Evolutionary conservation across 1,140 invertebrate genomes (phyloP).

Genomic region (Cotesia chilonis): DNA sequence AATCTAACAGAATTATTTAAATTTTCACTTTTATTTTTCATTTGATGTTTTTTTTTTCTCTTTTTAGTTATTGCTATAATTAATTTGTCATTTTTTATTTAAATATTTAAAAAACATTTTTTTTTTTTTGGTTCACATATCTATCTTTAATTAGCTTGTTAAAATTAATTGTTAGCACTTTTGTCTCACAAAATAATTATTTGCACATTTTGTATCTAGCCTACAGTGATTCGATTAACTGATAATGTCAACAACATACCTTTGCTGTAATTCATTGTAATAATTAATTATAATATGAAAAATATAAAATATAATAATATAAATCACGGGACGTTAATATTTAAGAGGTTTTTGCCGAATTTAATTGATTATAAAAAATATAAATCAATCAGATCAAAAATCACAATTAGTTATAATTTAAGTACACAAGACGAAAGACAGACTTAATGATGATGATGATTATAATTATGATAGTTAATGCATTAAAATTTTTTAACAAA

Average conservation of each 20-base stretch:
- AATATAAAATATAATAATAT: too few species aligned
- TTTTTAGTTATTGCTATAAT: background rate
- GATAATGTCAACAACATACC: background rate
- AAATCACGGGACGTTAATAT: too few species aligned
- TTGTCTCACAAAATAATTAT: slow-evolving; percentile 33
- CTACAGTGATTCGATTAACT: background rate
- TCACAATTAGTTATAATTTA: background rate
- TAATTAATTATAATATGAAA: too few species aligned
- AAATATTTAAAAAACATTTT: background rate
- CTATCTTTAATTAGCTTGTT: slow-evolving; percentile 42
- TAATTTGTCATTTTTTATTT: background rate
- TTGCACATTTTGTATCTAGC: slow-evolving; percentile 3
- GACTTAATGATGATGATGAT: too few species aligned
- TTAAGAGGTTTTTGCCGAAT: background rate
- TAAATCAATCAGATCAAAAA: background rate
- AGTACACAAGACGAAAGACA: too few species aligned
- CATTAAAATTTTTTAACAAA: slow-evolving; percentile 7
- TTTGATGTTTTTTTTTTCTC: too few species aligned
- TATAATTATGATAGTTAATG: background rate
- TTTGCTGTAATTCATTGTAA: background rate
- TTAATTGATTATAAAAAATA: background rate
- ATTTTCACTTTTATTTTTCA: too few species aligned
- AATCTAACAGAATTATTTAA: too few species aligned
- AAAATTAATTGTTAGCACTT: slow-evolving; percentile 42
- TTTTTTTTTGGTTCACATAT: slow-evolving; percentile 30